These are phyloP conservation scores for Therioaphis trifolii DNA, from an alignment of 2,888 invertebrate genomes.

Conservation along the genomic window DNA sequence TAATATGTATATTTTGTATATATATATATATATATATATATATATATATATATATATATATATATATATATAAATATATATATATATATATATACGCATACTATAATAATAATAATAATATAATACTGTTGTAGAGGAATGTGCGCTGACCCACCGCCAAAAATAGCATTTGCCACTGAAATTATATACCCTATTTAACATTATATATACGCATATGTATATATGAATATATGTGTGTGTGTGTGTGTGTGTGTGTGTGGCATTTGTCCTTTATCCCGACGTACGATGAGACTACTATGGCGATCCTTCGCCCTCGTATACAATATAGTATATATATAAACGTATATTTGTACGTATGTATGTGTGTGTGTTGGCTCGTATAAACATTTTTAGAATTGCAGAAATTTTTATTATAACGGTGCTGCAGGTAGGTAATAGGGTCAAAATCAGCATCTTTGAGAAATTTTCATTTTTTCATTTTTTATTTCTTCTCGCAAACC, in stretches of 20 bases:
- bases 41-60: too few relatives aligned
- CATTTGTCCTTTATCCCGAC: conserved; percentile 22
- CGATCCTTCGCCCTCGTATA: conserved; percentile 15
- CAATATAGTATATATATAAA: not conserved
- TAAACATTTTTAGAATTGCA: conserved; percentile 39
- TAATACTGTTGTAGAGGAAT: conserved; percentile 7
- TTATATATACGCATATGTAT: not conserved
- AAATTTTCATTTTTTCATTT: too few relatives aligned
- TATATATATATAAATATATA: too few relatives aligned
- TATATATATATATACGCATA: too few relatives aligned
- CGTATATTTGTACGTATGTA: not conserved
- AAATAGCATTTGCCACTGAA: not conserved
- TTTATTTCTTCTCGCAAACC: too few relatives aligned
- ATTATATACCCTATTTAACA: not conserved
- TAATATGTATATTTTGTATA: too few relatives aligned
- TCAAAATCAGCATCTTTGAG: too few relatives aligned
- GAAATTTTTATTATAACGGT: not conserved
- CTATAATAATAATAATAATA: conserved; percentile 15
- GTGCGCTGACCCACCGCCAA: conserved; percentile 1
- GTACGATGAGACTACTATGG: too few relatives aligned
- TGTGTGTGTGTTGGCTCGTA: not conserved
- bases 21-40: too few relatives aligned
- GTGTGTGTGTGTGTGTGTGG: not conserved
- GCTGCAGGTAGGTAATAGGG: not conserved
- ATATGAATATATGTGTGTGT: not conserved